phyloP scores from a whole-genome alignment of 2,113 vertebrate genomes.

The Hydrolagus affinis region DNA sequence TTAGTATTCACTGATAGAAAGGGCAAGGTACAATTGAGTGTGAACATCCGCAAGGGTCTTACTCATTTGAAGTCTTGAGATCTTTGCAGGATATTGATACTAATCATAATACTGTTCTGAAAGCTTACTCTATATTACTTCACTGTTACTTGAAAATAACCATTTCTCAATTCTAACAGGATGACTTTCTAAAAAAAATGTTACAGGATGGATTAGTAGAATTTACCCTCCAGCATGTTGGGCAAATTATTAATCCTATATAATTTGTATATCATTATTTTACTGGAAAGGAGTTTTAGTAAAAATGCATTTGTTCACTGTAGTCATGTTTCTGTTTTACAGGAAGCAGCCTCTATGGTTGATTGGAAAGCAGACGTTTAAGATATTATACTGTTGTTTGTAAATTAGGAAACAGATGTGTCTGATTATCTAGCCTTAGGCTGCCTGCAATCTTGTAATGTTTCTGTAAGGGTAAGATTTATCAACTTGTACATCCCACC shows the following conservation, averaged over 20 bases:
- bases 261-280: not conserved
- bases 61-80: no score
- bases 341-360: conserved; percentile 27
- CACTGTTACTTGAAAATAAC: no score
- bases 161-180: no score
- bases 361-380: conserved; percentile 30
- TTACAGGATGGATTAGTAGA: no score
- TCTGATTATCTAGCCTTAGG: conserved; percentile 30
- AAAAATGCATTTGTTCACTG: conserved; percentile 18
- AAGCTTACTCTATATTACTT: no score
- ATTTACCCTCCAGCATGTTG: no score
- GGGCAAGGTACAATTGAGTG: no score
- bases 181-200: no score
- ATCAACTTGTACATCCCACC: conserved; percentile 31
- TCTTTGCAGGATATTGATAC: no score
- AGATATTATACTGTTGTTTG: conserved; percentile 31
- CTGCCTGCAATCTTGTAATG: conserved; percentile 29
- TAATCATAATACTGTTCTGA: no score
- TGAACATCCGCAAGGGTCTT: no score
- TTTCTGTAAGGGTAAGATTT: conserved; percentile 32
- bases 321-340: conserved; percentile 19
- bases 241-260: not conserved
- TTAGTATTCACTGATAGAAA: no score
- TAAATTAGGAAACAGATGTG: conserved; percentile 33
- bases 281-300: not conserved